Base-by-base conservation (phyloP, 2,113 vertebrate genomes). In the Malurus cyaneus region DNA sequence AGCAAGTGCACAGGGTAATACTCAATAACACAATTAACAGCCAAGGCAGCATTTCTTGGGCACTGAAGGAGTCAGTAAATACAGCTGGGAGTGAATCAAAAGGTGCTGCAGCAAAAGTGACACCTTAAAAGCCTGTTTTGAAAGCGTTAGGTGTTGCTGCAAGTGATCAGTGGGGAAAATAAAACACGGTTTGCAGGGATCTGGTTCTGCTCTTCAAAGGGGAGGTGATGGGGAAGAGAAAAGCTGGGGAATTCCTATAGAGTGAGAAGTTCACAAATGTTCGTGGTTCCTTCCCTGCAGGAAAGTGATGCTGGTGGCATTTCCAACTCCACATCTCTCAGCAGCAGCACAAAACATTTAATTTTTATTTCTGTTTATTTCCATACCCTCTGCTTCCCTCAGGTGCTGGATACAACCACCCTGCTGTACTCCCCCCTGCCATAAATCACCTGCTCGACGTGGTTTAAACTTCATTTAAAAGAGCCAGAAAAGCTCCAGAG, bases 291-390 rank as follows among this genome's bases (percentile, higher is more conserved):
- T 56, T 81, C 84, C 59, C 81, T 36, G 32, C 11, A 79, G 78
- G 61, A 50, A 62, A 8, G 9, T 32, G 49, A 71, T 32, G 59
- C 0, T 52, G 73, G 60, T 54, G n/a, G 34, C 32, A 50, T 53
- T 77, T 88, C 53, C 79, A 85, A 94, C 93, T 85, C 87, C 8
- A 59, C 36, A 59, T 59, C 73, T 44, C 59, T 12, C 34, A 1
- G 46, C 86, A 83, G 78, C 65, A 82, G 41, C 61, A 85, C 73
- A 93, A 87, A 93, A 79, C 61, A 76, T 89, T 71, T 92, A 59
- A 94, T 95, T 94, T 94, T 32, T 52, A 88, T 80, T 93, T 91
- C 70, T 94, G 80, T 92, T 88, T 89, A 61, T 93, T 95, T 94
- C 90, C 59, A 92, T 64, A 81, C 21, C 11, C 57, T 89, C 66